phyloP scores from a whole-genome alignment of 92 coral and sea anemone species.

The Paragorgia papillata region DNA sequence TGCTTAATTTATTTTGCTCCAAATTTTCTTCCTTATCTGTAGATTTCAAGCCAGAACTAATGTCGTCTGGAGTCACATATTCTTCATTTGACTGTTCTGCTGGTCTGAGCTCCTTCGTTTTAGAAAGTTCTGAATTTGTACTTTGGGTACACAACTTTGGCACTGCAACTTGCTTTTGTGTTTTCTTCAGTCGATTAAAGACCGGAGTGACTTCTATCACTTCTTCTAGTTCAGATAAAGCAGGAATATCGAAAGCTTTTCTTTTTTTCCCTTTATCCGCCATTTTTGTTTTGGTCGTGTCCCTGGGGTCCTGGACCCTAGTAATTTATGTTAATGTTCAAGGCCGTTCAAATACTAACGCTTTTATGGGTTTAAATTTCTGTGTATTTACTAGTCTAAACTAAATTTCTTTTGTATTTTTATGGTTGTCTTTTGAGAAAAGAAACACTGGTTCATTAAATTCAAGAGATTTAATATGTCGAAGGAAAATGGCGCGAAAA shows the following conservation, averaged over 20 bases:
- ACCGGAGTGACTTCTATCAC: slow-evolving; percentile 40
- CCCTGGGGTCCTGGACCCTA: background rate
- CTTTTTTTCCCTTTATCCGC: slow-evolving; percentile 36
- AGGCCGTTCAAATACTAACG: too few relatives aligned
- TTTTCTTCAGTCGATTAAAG: slow-evolving; percentile 9
- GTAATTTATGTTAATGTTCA: too few relatives aligned
- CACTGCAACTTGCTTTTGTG: background rate
- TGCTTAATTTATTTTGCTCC: background rate
- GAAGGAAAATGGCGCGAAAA: too few relatives aligned
- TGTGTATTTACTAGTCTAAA: too few relatives aligned
- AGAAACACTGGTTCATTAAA: too few relatives aligned
- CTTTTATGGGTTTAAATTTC: too few relatives aligned
- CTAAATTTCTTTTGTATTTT: too few relatives aligned
- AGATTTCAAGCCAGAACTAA: background rate
- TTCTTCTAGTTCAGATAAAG: slow-evolving; percentile 74
- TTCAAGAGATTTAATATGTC: too few relatives aligned
- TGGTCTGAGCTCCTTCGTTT: background rate
- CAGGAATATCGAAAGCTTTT: slow-evolving; percentile 66
- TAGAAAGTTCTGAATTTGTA: background rate
- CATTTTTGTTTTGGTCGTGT: slow-evolving; percentile 17
- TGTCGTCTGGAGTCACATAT: background rate
- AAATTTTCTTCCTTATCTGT: background rate
- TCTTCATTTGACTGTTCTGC: background rate
- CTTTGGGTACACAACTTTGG: background rate
- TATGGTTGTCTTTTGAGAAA: too few relatives aligned